Percentiles rank a stretch among this genome's conserved stretches.
phyloP scores from a whole-genome alignment of 2,888 invertebrate genomes.

The Spisula solida region DNA sequence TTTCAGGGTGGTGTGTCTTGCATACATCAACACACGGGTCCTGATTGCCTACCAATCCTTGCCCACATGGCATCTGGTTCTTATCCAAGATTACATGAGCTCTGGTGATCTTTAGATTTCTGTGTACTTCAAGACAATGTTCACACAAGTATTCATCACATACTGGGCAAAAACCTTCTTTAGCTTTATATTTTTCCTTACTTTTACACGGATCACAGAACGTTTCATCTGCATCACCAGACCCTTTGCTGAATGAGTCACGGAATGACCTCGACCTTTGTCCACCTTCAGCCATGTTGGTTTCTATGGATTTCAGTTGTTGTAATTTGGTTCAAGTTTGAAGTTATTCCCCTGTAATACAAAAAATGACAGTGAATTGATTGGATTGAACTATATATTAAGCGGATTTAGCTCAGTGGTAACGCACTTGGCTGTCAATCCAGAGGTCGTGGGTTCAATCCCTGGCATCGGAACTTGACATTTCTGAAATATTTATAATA shows the following conservation, averaged over 20 bases:
- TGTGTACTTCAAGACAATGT: background rate
- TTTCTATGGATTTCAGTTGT: background rate
- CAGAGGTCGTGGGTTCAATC: too few species aligned
- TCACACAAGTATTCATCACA: slow-evolving; percentile 15
- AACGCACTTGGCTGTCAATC: too few species aligned
- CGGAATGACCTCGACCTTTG: background rate
- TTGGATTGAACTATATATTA: too few species aligned
- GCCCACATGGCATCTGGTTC: background rate
- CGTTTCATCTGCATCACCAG: background rate
- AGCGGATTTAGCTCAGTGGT: too few species aligned
- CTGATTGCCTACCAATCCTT: background rate
- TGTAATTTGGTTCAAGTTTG: too few species aligned
- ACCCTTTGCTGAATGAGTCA: background rate
- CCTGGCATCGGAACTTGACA: too few species aligned
- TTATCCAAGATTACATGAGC: background rate
- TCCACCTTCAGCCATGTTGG: background rate
- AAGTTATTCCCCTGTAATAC: too few species aligned
- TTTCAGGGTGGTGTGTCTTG: background rate
- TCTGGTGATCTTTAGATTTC: background rate
- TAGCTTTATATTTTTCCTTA: background rate
- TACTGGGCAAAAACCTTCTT: background rate
- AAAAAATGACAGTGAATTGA: too few species aligned
- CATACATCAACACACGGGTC: background rate
- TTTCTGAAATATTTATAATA: too few species aligned
- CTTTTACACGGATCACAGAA: slow-evolving; percentile 20